Evolutionary conservation across 2,113 vertebrate genomes (phyloP), one percentile per base, ranked within the genome.

Genomic region (Mormoops blainvillei): DNA sequence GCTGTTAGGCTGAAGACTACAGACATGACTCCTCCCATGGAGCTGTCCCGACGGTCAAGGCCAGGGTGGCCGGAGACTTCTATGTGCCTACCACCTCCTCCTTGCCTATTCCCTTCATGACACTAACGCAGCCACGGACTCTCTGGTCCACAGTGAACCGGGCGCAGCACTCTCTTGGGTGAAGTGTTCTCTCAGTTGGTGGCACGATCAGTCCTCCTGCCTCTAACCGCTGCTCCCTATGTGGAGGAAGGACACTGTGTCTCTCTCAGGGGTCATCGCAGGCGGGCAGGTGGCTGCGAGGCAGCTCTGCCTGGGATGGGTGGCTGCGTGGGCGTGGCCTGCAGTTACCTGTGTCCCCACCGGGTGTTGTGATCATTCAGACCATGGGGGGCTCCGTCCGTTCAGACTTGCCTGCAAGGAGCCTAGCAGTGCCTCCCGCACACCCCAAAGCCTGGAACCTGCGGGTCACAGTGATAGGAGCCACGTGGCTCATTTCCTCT

Each of bases 261-360:
- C 87, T 93, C 6, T 13, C 38, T 85, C 41, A 0, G 0, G 82
- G 73, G 95, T 94, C 68, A 84, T 77, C 12, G 81, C 87, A 80
- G 0, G 0, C 71, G 84, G 97, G 95, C 92, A 93, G 95, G 91
- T 18, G 90, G 81, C 92, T 77, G 7, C 58, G 92, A 96, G 96
- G 90, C 41, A 56, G 87, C 22, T 94, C 97, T 97, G 92, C 26
- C 43, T 0, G n/a, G 73, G 74, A 38, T 68, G 91, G 81, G 81
- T 95, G 97, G 97, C 94, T 86, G 97, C 92, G 97, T 92, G 93
- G 86, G 95, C 0, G 4, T 96, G 97, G 89, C 73, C 98, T 97
- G 97, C 94, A 92, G 74, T 88, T 93, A 96, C 95, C 91, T 84
- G 84, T 67, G 83, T 93, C 92, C 81, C 56, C 41, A 81, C 97